These are phyloP conservation scores for Catocala fraxini DNA, from an alignment of 2,888 invertebrate species.

Conservation along the genomic window DNA sequence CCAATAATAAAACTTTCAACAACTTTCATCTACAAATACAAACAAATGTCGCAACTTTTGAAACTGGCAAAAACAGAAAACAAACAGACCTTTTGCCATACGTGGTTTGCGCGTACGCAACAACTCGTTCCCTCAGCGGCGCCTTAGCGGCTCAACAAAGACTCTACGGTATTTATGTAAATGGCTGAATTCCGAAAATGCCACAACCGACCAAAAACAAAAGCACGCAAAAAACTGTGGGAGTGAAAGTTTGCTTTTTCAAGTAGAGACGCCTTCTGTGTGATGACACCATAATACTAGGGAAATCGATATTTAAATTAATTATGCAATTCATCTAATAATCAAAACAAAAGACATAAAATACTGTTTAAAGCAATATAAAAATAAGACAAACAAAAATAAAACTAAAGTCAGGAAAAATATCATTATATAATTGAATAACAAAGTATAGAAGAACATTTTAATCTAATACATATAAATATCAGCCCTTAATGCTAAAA, in stretches of 20 bases:
- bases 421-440: too few species aligned
- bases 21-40: conserved; percentile 43
- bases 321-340: too few species aligned
- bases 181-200: conserved; percentile 84
- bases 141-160: conserved; percentile 84
- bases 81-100: conserved; percentile 62
- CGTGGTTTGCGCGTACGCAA: conserved; percentile 56
- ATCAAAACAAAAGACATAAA: too few species aligned
- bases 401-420: too few species aligned
- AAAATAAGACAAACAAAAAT: too few species aligned
- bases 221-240: conserved; percentile 71
- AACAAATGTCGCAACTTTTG: conserved; percentile 61
- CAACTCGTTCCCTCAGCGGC: conserved; percentile 70
- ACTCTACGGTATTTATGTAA: conserved; percentile 83
- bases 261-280: conserved; percentile 67
- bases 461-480: neutral
- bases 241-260: conserved; percentile 81
- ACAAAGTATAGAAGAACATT: neutral
- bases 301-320: neutral
- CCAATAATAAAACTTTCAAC: conserved; percentile 19
- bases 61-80: conserved; percentile 62
- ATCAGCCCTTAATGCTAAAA: conserved; percentile 33
- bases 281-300: conserved; percentile 47
- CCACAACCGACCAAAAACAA: conserved; percentile 78
- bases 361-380: too few species aligned